Conservation (phyloP, 2,888 invertebrate genomes). For the Gisinianus flammeolus region DNA sequence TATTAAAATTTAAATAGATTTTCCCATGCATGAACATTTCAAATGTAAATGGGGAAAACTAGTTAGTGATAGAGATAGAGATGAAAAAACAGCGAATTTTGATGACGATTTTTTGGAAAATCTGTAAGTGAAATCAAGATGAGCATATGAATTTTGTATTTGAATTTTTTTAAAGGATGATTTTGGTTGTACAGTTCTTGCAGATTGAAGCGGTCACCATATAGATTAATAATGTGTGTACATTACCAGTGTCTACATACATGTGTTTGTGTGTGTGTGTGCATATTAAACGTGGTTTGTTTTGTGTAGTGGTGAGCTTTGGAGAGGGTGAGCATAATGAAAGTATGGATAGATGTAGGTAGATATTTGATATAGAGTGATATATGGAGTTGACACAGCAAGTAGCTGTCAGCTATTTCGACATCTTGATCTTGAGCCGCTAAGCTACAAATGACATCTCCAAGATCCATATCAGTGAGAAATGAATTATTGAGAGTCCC, state of each 20-base stretch:
- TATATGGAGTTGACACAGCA: conserved; percentile 55
- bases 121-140: too few species aligned
- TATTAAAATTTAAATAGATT: too few species aligned
- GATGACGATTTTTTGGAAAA: too few species aligned
- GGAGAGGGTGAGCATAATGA: neutral
- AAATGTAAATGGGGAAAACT: too few species aligned
- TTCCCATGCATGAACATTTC: too few species aligned
- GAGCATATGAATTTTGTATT: too few species aligned
- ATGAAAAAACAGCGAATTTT: too few species aligned
- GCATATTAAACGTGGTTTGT: too few species aligned
- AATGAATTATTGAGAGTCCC: conserved; percentile 55
- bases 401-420: conserved; percentile 54
- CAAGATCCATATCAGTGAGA: conserved; percentile 57
- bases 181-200: too few species aligned
- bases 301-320: neutral
- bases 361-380: conserved; percentile 46
- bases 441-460: conserved; percentile 50
- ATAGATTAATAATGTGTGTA: neutral
- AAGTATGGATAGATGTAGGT: too few species aligned
- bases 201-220: neutral
- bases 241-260: neutral
- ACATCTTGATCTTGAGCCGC: conserved; percentile 53
- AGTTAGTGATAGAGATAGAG: too few species aligned
- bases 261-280: conserved; percentile 2
- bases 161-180: too few species aligned